Percentiles rank a stretch among this genome's conserved stretches.
Evolutionary conservation across 2,797 vertebrate species (phyloP).

Genomic region (Cuniculus paca): DNA sequence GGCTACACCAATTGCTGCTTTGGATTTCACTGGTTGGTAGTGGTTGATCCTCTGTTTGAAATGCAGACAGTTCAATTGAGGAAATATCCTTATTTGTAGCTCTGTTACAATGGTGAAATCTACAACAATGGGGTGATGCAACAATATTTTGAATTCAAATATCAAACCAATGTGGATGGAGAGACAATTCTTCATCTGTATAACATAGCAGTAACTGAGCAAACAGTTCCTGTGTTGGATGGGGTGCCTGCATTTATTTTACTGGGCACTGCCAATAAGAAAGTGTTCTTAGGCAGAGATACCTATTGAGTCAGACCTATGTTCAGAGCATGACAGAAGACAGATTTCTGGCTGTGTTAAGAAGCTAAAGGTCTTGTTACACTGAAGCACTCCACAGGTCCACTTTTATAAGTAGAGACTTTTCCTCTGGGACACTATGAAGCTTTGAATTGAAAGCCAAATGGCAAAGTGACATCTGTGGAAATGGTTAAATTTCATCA

Average conservation of each 20-base stretch:
- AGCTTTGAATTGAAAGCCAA: too few species aligned
- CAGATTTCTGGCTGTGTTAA: slow-evolving; percentile 95
- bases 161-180: slow-evolving; percentile 94
- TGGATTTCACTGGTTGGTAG: slow-evolving; percentile 95
- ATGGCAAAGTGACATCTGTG: too few species aligned
- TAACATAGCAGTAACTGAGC: slow-evolving; percentile 92
- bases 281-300: slow-evolving; percentile 94
- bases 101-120: slow-evolving; percentile 98
- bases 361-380: slow-evolving; percentile 95
- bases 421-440: too few species aligned
- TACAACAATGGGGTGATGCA: slow-evolving; percentile 94
- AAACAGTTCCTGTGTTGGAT: slow-evolving; percentile 93
- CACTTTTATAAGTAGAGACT: too few species aligned
- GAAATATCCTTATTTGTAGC: slow-evolving; percentile 95
- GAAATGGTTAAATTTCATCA: too few species aligned
- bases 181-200: slow-evolving; percentile 97
- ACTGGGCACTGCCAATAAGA: slow-evolving; percentile 94
- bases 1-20: slow-evolving; percentile 98
- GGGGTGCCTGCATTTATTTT: slow-evolving; percentile 97
- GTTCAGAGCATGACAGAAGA: slow-evolving; percentile 93
- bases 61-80: slow-evolving; percentile 96
- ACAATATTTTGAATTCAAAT: slow-evolving; percentile 93
- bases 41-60: slow-evolving; percentile 95
- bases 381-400: too few species aligned
- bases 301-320: slow-evolving; percentile 96